Base-by-base conservation (phyloP, 2,797 vertebrate genomes). In the Myotis pilosus region DNA sequence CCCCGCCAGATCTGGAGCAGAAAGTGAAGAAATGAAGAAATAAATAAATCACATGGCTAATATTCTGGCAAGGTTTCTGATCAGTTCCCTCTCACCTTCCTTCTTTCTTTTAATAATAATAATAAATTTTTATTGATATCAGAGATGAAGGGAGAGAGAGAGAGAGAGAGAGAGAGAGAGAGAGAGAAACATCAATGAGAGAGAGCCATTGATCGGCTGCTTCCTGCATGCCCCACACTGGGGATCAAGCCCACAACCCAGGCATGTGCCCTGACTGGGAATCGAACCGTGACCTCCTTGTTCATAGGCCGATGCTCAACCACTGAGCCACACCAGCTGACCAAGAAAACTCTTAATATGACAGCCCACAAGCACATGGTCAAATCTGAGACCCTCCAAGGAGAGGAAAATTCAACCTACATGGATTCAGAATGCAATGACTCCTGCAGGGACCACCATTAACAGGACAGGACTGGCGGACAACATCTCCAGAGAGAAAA, bases 31-130 rank as follows among this genome's bases (percentile, higher is more conserved):
- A 15, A 53, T 22, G 20, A 44, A 30, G 36, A 49, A 38, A 49
- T 44, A 28, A 74, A 60, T 23, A 38, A 87, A n/a, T 78, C 41
- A 2, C 3, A 11, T 1, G 51, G 69, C 44, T 92, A 16, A 76
- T 36, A 28, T 68, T 85, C 88, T 76, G 95, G 69, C 12, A 72
- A 80, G 3, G 28, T 92, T 97, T 96, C 91, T 69, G 53, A 69
- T 85, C 30, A 60, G 68, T 79, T 95, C 71, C 69, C 10, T 8
- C 36, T 88, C 60, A 36, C 75, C 36, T 76, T 84, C 71, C 8
- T 92, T 92, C 25, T 55, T 78, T 53, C 49, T 33, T 51, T 76
- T 47, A 87, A 62, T 4, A 74, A 17, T 51, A 13, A 60, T 49
- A 11, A 44, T 25, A 5, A 6, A 57, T 62, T 28, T 30, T 62